phyloP scores from a whole-genome alignment of 2,797 vertebrate genomes.

The Gymnoscopelus braueri region DNA sequence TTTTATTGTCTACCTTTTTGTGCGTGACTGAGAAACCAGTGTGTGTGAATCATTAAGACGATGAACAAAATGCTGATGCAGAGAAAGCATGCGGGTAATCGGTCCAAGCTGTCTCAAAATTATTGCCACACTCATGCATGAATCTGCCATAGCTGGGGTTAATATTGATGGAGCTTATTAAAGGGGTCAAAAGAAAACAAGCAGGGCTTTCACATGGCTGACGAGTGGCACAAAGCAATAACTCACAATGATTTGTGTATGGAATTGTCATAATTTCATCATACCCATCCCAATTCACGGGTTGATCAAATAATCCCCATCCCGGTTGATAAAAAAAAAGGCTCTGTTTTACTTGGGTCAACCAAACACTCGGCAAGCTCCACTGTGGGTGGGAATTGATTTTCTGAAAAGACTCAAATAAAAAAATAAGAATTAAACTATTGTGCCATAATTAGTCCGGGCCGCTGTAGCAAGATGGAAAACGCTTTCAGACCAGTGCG shows the following conservation, averaged over 20 bases:
- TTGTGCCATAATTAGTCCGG: constrained; percentile 2
- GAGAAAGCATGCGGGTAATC: constrained; percentile 27
- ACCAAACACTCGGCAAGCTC: constrained; percentile 16
- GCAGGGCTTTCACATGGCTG: constrained; percentile 27
- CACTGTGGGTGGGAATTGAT: constrained; percentile 7
- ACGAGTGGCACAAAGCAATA: constrained; percentile 20
- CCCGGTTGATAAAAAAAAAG: constrained; percentile 1
- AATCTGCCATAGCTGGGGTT: background rate
- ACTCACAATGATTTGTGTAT: constrained; percentile 13
- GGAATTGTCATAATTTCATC: constrained; percentile 12
- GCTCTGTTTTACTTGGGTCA: constrained; percentile 21
- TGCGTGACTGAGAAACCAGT: constrained; percentile 8
- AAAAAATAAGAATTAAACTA: constrained; percentile 10
- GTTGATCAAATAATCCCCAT: no score
- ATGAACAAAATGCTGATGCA: constrained; percentile 25
- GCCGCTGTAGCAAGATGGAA: constrained; percentile 41
- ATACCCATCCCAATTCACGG: constrained; percentile 5
- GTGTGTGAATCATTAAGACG: background rate
- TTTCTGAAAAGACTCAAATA: constrained; percentile 13
- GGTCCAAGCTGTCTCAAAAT: background rate
- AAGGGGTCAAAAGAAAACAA: constrained; percentile 20
- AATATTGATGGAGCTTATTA: constrained; percentile 18
- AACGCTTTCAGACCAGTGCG: constrained; percentile 25
- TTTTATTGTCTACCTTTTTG: background rate
- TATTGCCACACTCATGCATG: constrained; percentile 22